A percentile compares a stretch with the other conserved stretches of the same genome.
Evolutionary conservation across 2,888 invertebrate genomes (phyloP).

Genomic region (Himalopsyche anomala): DNA sequence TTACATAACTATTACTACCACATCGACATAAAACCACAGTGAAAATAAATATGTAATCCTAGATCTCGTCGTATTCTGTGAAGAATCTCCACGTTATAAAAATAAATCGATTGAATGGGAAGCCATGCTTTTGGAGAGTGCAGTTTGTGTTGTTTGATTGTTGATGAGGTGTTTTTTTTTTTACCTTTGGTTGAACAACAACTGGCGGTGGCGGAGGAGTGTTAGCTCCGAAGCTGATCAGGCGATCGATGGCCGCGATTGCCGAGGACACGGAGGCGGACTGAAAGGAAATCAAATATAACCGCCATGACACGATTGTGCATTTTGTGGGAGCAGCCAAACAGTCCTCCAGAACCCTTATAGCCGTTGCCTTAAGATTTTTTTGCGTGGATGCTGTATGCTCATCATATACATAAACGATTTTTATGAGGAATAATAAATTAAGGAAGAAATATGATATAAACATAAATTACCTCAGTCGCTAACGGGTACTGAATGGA

Average conservation of each 20-base stretch:
- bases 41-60: neutral
- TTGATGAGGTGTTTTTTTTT: constrained; percentile 33
- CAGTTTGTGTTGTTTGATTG: neutral
- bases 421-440: too few relatives aligned
- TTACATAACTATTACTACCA: neutral
- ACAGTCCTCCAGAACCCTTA: constrained; percentile 3
- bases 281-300: constrained; percentile 59
- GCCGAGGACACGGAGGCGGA: constrained; percentile 73
- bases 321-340: constrained; percentile 44
- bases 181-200: constrained; percentile 66
- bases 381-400: neutral
- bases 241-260: constrained; percentile 76
- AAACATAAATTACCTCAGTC: too few relatives aligned
- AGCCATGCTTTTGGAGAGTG: constrained; percentile 44
- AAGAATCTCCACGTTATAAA: neutral
- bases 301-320: constrained; percentile 42
- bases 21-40: neutral
- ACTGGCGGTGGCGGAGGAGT: constrained; percentile 70
- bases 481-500: neutral
- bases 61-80: neutral
- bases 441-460: too few relatives aligned
- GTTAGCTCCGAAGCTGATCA: constrained; percentile 73
- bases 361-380: neutral
- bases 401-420: too few relatives aligned
- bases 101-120: neutral